phyloP scores from a whole-genome alignment of 30 jellyfish, hydroid and myxozoan genomes.

The Chrysaora quinquecirrha region DNA sequence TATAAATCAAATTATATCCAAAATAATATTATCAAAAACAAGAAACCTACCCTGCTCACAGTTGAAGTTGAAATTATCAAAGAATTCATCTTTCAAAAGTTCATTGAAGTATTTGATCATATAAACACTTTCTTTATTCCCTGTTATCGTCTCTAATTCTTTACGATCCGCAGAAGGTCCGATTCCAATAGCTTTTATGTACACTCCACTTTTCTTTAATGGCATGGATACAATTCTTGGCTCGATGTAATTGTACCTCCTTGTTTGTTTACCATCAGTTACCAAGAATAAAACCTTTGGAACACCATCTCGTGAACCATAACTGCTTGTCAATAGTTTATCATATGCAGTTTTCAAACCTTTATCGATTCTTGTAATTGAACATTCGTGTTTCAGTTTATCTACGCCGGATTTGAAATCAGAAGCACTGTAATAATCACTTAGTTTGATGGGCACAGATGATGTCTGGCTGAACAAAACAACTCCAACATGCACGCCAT shows the following conservation, averaged over 20 bases:
- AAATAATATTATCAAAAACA: too few species aligned
- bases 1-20: too few species aligned
- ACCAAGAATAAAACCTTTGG: slow-evolving; percentile 34
- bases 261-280: slow-evolving; percentile 40
- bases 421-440: slow-evolving; percentile 32
- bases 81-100: slow-evolving; percentile 1
- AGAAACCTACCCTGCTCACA: too few species aligned
- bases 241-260: slow-evolving; percentile 12
- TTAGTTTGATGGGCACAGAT: slow-evolving; percentile 45
- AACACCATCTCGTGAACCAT: slow-evolving; percentile 50
- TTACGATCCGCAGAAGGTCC: slow-evolving; percentile 48
- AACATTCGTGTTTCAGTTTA: slow-evolving; percentile 28
- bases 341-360: slow-evolving; percentile 41
- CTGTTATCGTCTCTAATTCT: slow-evolving; percentile 64
- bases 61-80: slow-evolving; percentile 37
- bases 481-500: slow-evolving; percentile 61
- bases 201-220: slow-evolving; percentile 29
- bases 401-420: slow-evolving; percentile 32
- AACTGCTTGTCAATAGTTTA: slow-evolving; percentile 38
- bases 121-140: slow-evolving; percentile 45
- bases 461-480: slow-evolving; percentile 39
- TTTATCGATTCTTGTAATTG: slow-evolving; percentile 33
- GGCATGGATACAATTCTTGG: slow-evolving; percentile 64
- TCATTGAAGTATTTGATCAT: slow-evolving; percentile 28
- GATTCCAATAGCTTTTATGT: slow-evolving; percentile 50